A percentile compares a stretch with the other conserved stretches of the same genome.
Conservation (phyloP, 1,140 invertebrate species). For the Lordiphosa stackelbergi region DNA sequence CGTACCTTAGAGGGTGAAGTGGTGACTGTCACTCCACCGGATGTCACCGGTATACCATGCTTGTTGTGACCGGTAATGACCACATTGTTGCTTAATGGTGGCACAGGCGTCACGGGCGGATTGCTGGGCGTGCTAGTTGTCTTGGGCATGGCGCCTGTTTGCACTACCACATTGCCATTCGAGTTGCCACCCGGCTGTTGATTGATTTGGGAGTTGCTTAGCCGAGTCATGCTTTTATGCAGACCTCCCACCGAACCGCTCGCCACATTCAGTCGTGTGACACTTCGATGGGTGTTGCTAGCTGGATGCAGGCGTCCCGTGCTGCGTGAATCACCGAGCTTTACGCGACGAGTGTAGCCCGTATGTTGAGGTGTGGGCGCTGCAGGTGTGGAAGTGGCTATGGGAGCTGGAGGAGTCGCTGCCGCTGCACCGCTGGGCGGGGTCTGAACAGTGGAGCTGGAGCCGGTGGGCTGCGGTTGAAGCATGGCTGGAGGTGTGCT, state of each 20-base stretch:
- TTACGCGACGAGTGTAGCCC: slow-evolving; percentile 81
- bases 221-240: slow-evolving; percentile 88
- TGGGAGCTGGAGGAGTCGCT: slow-evolving; percentile 16
- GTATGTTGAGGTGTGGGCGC: slow-evolving; percentile 66
- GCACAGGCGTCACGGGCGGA: slow-evolving; percentile 73
- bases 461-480: slow-evolving; percentile 23
- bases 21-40: slow-evolving; percentile 83
- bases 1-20: slow-evolving; percentile 79
- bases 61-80: slow-evolving; percentile 78
- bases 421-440: background rate
- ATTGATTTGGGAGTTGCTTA: slow-evolving; percentile 85
- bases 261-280: slow-evolving; percentile 85
- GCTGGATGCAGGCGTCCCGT: slow-evolving; percentile 83
- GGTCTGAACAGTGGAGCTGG: slow-evolving; percentile 26
- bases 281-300: slow-evolving; percentile 83
- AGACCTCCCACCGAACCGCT: slow-evolving; percentile 86
- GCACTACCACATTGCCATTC: slow-evolving; percentile 68
- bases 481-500: slow-evolving; percentile 1
- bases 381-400: slow-evolving; percentile 27
- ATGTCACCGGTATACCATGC: slow-evolving; percentile 78
- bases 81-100: slow-evolving; percentile 75
- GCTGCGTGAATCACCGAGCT: slow-evolving; percentile 83
- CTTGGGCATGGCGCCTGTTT: slow-evolving; percentile 60
- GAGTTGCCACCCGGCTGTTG: slow-evolving; percentile 66
- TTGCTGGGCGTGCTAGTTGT: slow-evolving; percentile 46